Percentiles rank a stretch among this genome's conserved stretches.
phyloP scores from a whole-genome alignment of 2,113 vertebrate genomes.

The Anguilla rostrata region DNA sequence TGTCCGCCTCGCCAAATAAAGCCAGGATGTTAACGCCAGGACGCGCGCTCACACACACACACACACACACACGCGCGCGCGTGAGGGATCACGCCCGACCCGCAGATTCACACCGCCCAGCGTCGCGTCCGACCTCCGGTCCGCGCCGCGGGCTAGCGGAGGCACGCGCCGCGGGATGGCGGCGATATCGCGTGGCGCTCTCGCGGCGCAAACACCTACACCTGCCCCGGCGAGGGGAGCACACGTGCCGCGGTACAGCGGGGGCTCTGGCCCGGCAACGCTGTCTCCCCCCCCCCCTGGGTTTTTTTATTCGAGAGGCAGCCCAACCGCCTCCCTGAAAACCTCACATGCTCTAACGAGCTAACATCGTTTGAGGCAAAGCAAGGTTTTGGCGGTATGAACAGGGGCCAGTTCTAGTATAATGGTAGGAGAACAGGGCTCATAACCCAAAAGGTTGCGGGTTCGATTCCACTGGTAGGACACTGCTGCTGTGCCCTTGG shows the following conservation, averaged over 20 bases:
- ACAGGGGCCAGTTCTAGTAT: neutral
- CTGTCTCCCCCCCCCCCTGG: neutral
- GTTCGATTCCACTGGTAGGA: no score
- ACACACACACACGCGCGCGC: no score
- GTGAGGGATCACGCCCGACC: neutral
- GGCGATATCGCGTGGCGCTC: neutral
- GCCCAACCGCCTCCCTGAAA: neutral
- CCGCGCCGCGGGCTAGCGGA: neutral
- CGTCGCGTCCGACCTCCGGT: constrained; percentile 27
- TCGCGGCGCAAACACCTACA: neutral
- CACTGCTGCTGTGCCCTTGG: no score
- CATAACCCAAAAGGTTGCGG: no score
- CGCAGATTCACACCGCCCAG: neutral
- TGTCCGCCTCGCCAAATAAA: constrained; percentile 46
- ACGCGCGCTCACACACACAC: neutral
- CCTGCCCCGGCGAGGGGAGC: neutral
- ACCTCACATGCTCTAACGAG: neutral
- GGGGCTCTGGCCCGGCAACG: no score
- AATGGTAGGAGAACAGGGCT: no score
- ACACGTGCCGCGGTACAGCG: neutral
- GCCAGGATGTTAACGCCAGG: constrained; percentile 50
- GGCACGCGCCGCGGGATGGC: neutral
- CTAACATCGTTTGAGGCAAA: neutral
- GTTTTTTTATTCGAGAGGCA: neutral
- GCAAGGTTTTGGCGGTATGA: neutral